A percentile compares a stretch with the other conserved stretches of the same genome.
Evolutionary conservation across 1,140 invertebrate genomes (phyloP).

Genomic region (Panulirus ornatus): DNA sequence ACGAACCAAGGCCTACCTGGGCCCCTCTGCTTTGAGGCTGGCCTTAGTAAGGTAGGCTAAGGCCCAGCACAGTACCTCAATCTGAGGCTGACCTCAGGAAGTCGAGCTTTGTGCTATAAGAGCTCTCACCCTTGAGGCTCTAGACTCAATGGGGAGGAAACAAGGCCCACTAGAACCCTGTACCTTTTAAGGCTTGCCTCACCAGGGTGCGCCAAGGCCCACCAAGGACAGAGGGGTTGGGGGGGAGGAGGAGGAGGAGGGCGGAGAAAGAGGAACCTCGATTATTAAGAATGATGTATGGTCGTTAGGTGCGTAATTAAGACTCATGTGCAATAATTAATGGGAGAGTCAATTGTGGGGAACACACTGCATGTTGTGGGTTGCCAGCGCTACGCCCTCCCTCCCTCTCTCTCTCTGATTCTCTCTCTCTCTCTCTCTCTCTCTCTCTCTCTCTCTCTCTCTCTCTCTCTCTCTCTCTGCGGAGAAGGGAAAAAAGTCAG

Average conservation of each 20-base stretch:
- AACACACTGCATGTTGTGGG: background rate
- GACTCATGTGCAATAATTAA: conserved; percentile 26
- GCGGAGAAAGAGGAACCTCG: background rate
- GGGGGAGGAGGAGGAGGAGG: background rate
- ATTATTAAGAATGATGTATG: background rate
- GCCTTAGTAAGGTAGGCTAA: too few species aligned
- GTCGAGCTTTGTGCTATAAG: too few species aligned
- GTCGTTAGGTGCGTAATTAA: background rate
- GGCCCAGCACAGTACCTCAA: too few species aligned
- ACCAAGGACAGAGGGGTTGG: background rate
- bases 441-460: background rate
- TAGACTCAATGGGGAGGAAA: too few species aligned
- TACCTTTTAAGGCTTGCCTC: too few species aligned
- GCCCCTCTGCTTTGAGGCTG: too few species aligned
- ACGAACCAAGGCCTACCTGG: too few species aligned
- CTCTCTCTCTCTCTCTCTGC: conserved; percentile 9
- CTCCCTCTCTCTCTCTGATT: background rate
- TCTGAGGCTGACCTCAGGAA: too few species aligned
- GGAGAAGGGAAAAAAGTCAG: background rate
- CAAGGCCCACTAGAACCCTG: too few species aligned
- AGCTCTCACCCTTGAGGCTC: too few species aligned
- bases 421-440: background rate
- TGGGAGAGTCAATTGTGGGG: conserved; percentile 28
- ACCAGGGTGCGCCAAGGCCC: too few species aligned
- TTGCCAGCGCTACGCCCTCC: too few species aligned